A percentile compares a stretch with the other conserved stretches of the same genome.
Conservation (phyloP, 2,113 vertebrate species). For the Rhodinocichla rosea region DNA sequence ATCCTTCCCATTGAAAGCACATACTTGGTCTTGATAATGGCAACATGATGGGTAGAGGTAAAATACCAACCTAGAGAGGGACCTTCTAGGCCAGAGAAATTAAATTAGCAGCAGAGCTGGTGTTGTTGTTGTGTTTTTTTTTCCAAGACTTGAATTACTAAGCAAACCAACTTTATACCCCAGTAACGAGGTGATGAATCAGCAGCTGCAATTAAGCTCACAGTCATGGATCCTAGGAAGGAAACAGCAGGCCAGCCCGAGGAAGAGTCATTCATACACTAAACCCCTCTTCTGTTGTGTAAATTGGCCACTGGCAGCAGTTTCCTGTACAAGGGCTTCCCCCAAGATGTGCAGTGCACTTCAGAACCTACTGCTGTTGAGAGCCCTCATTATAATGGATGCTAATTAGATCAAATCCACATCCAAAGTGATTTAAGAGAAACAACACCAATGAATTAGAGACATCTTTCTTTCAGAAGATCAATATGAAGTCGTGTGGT, state of each 20-base stretch:
- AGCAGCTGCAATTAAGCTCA: constrained; percentile 56
- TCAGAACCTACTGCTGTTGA: constrained; percentile 11
- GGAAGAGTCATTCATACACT: constrained; percentile 40
- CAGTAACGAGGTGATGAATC: constrained; percentile 50
- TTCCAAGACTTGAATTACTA: constrained; percentile 25
- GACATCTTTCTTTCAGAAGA: not conserved
- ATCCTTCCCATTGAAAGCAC: not conserved
- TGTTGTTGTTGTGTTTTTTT: not conserved
- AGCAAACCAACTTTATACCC: constrained; percentile 39
- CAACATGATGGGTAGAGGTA: not conserved
- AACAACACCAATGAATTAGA: constrained; percentile 7
- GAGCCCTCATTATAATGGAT: constrained; percentile 45
- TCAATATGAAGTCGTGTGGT: not conserved
- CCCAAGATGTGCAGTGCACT: constrained; percentile 34
- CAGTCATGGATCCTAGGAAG: constrained; percentile 35
- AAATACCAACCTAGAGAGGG: not conserved
- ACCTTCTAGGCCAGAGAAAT: not conserved
- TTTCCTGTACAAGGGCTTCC: constrained; percentile 59
- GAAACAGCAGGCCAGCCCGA: constrained; percentile 21
- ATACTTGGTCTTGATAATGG: not conserved
- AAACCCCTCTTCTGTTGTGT: constrained; percentile 47
- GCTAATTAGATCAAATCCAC: constrained; percentile 54
- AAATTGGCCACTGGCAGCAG: constrained; percentile 44
- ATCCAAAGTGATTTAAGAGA: constrained; percentile 23
- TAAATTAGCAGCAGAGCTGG: not conserved